Percentiles rank a stretch among this genome's conserved stretches.
Conservation (phyloP, 30 jellyfish, hydroid and myxozoan genomes). For the Haliclystus octoradiatus region DNA sequence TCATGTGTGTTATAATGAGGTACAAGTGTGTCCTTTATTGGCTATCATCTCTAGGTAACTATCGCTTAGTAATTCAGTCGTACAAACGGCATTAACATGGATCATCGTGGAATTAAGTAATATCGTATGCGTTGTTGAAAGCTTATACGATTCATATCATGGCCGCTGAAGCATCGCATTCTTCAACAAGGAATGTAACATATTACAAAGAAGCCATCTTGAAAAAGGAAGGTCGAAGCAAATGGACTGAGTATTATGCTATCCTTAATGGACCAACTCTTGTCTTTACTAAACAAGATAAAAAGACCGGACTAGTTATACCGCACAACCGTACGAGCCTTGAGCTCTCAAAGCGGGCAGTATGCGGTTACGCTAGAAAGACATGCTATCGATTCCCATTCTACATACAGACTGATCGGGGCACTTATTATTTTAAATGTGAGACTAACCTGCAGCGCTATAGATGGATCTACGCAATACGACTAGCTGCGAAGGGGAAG, state of each 20-base stretch:
- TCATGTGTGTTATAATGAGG: no score
- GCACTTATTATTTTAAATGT: constrained; percentile 58
- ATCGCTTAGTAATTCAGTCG: no score
- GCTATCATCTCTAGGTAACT: no score
- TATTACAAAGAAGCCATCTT: constrained; percentile 69
- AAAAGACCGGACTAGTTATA: constrained; percentile 34
- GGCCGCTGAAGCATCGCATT: no score
- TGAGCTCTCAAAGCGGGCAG: constrained; percentile 52
- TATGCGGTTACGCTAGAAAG: constrained; percentile 47
- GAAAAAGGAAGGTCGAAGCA: constrained; percentile 64
- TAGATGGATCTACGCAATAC: constrained; percentile 86
- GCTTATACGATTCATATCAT: no score
- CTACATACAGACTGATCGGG: constrained; percentile 51
- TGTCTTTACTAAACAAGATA: constrained; percentile 51
- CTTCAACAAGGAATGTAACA: no score
- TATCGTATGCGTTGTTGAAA: no score
- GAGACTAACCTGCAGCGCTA: constrained; percentile 94
- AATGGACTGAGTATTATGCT: constrained; percentile 93
- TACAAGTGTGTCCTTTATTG: no score
- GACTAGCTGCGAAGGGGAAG: constrained; percentile 64
- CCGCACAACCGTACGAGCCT: constrained; percentile 63
- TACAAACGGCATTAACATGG: no score
- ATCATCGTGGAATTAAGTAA: no score
- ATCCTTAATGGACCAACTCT: constrained; percentile 36
- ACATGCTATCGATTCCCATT: constrained; percentile 95